Evolutionary conservation across 2,113 vertebrate species (phyloP).

Genomic region (Epinephelus lanceolatus): DNA sequence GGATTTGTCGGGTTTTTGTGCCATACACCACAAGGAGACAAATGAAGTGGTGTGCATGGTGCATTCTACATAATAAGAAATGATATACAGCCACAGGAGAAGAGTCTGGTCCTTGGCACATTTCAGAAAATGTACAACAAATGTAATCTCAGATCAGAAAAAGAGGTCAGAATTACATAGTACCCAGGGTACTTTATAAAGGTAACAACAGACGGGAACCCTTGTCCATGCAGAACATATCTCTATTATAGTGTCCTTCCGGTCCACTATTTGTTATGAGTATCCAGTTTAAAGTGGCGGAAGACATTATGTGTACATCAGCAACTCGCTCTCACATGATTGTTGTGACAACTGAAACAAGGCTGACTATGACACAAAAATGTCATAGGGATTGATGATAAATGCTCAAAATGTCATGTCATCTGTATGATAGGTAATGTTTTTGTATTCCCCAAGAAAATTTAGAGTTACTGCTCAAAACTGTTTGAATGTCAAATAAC

Average conservation of each 20-base stretch:
- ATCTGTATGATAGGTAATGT: not conserved
- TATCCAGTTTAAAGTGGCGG: not conserved
- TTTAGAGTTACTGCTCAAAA: not conserved
- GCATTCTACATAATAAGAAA: too few relatives aligned
- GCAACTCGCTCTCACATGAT: not conserved
- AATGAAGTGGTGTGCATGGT: too few relatives aligned
- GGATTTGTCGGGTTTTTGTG: too few relatives aligned
- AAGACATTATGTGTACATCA: not conserved
- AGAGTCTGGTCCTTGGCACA: not conserved
- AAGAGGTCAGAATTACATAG: too few relatives aligned
- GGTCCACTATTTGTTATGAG: not conserved
- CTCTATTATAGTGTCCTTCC: not conserved
- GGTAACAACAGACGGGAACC: not conserved
- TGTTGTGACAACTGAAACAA: slow-evolving; percentile 17
- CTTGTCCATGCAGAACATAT: not conserved
- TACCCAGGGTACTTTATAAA: too few relatives aligned
- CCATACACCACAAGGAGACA: too few relatives aligned
- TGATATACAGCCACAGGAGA: too few relatives aligned
- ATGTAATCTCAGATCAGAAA: not conserved
- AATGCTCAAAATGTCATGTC: not conserved
- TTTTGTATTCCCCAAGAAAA: not conserved
- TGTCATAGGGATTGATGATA: slow-evolving; percentile 6
- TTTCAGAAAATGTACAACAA: not conserved
- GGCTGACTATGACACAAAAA: slow-evolving; percentile 1
- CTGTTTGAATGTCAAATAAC: not conserved